These are phyloP conservation scores for Bursaphelenchus okinawaensis DNA, from an alignment of 2,888 invertebrate species.

Conservation along the genomic window DNA sequence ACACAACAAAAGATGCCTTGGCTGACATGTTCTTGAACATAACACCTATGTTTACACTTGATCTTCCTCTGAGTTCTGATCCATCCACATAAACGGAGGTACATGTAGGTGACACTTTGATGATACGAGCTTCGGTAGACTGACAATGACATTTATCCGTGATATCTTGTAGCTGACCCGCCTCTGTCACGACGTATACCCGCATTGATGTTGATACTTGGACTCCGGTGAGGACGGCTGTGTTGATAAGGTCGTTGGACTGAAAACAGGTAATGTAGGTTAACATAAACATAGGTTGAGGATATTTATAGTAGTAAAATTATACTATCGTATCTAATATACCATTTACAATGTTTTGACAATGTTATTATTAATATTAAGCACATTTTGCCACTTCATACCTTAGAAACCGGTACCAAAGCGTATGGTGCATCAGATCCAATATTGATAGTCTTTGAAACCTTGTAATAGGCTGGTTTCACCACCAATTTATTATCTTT, in stretches of 20 bases:
- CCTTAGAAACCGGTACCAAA: conserved; percentile 20
- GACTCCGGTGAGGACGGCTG: conserved; percentile 45
- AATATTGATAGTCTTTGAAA: not conserved
- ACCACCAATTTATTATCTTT: not conserved
- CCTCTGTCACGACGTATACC: conserved; percentile 34
- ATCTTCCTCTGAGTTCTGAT: conserved; percentile 43
- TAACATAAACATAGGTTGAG: not conserved
- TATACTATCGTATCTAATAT: too few species aligned
- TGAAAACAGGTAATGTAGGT: not conserved
- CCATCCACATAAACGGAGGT: conserved; percentile 53
- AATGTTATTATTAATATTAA: too few species aligned
- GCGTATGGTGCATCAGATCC: conserved; percentile 8
- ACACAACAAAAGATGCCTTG: conserved; percentile 43
- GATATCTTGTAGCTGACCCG: conserved; percentile 33
- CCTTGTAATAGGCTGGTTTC: not conserved
- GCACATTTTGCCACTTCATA: too few species aligned
- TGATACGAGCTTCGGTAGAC: conserved; percentile 40
- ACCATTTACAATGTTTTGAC: too few species aligned
- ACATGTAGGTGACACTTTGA: conserved; percentile 53
- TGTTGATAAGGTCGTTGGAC: conserved; percentile 42
- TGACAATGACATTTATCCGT: conserved; percentile 49
- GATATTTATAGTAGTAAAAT: too few species aligned
- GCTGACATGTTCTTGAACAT: conserved; percentile 39
- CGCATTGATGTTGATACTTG: conserved; percentile 42
- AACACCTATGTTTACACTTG: conserved; percentile 39